Conservation (phyloP, 1,140 invertebrate species). For the Homarus americanus region DNA sequence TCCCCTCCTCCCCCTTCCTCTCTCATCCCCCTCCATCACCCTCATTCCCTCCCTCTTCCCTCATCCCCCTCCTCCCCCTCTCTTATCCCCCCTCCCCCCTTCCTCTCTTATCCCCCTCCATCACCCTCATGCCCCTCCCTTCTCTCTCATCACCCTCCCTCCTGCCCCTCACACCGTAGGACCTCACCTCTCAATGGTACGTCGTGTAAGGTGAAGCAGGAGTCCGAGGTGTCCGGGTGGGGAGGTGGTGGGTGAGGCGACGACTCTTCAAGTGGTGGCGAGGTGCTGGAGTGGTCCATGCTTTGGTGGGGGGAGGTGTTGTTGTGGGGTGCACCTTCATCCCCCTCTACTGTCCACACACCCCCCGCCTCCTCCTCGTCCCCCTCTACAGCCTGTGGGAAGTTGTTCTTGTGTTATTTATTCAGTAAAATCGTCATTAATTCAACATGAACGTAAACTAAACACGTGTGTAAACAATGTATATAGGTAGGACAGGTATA, state of each 20-base stretch:
- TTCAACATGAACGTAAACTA: too few relatives aligned
- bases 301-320: background rate
- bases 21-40: background rate
- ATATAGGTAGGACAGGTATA: too few relatives aligned
- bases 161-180: background rate
- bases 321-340: background rate
- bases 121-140: background rate
- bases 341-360: conserved; percentile 55
- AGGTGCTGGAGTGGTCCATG: background rate
- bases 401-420: too few relatives aligned
- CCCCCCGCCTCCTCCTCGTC: conserved; percentile 32
- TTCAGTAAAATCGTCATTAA: too few relatives aligned
- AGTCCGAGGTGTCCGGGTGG: conserved; percentile 31
- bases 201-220: conserved; percentile 32
- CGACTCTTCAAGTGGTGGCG: background rate
- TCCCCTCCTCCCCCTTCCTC: too few relatives aligned
- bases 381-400: conserved; percentile 19
- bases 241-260: conserved; percentile 18
- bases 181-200: conserved; percentile 42
- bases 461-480: too few relatives aligned
- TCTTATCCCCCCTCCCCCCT: too few relatives aligned
- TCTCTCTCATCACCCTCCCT: too few relatives aligned
- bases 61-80: too few relatives aligned
- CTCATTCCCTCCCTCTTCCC: too few relatives aligned
- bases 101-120: background rate